phyloP scores from a whole-genome alignment of 2,113 vertebrate genomes.

The Channa maculata region DNA sequence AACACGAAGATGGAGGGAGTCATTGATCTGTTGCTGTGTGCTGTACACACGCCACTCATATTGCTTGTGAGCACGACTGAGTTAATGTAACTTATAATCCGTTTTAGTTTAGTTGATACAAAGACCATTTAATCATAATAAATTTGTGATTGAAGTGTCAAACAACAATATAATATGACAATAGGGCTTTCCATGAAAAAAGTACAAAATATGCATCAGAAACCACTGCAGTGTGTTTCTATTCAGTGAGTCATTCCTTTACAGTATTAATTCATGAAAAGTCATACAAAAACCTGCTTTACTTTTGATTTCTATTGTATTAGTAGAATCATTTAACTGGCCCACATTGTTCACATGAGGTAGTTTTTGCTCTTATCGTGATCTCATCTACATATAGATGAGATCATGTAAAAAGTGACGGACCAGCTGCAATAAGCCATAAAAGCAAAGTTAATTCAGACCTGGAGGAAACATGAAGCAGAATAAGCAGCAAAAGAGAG shows the following conservation, averaged over 20 bases:
- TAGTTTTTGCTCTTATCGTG: background rate
- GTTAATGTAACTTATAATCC: background rate
- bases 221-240: background rate
- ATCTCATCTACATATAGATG: background rate
- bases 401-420: background rate
- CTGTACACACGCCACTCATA: background rate
- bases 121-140: background rate
- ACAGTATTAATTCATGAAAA: conserved; percentile 2
- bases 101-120: too few species aligned
- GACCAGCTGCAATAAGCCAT: background rate
- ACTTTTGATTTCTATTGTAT: background rate
- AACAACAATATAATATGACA: background rate
- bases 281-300: background rate
- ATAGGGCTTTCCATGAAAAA: background rate
- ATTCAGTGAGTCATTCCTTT: background rate
- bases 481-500: background rate
- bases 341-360: background rate
- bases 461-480: background rate
- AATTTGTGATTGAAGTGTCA: background rate
- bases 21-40: conserved; percentile 3
- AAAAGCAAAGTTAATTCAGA: background rate
- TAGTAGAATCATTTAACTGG: background rate
- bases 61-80: too few species aligned
- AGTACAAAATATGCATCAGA: background rate
- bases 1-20: conserved; percentile 5